Evolutionary conservation across 2,888 invertebrate species (phyloP).

Genomic region (Scaeva pyrastri): DNA sequence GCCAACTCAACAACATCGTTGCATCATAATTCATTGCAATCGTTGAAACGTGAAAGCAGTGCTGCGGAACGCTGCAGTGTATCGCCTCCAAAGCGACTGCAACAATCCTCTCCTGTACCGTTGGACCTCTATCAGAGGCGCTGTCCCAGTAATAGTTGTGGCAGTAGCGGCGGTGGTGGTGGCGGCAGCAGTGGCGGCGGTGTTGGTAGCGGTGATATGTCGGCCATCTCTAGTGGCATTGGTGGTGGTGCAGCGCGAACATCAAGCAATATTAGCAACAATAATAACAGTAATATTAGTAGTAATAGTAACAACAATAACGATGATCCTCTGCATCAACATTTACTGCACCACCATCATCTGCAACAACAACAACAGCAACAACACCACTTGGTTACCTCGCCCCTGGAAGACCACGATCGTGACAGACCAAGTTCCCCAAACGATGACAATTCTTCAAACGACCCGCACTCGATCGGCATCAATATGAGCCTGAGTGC

Average conservation of each 20-base stretch:
- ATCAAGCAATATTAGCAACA: slow-evolving; percentile 74
- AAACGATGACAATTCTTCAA: slow-evolving; percentile 86
- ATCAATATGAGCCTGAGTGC: slow-evolving; percentile 87
- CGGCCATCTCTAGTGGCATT: slow-evolving; percentile 63
- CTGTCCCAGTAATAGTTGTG: slow-evolving; percentile 77
- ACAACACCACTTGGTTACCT: slow-evolving; percentile 76
- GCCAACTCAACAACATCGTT: slow-evolving; percentile 69
- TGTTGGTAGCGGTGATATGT: slow-evolving; percentile 54
- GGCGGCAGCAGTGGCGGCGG: slow-evolving; percentile 80
- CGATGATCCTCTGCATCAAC: slow-evolving; percentile 76
- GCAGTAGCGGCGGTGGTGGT: slow-evolving; percentile 70
- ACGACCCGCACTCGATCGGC: slow-evolving; percentile 85
- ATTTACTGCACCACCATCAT: slow-evolving; percentile 77
- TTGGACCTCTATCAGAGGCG: slow-evolving; percentile 84
- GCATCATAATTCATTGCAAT: slow-evolving; percentile 76
- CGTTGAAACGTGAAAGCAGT: slow-evolving; percentile 79
- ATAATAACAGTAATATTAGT: slow-evolving; percentile 73
- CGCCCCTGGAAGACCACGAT: slow-evolving; percentile 79
- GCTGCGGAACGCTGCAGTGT: slow-evolving; percentile 81
- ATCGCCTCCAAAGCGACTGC: slow-evolving; percentile 79
- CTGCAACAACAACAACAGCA: slow-evolving; percentile 74
- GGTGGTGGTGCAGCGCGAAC: slow-evolving; percentile 70
- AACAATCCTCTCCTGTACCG: slow-evolving; percentile 80
- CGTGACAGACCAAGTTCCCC: slow-evolving; percentile 81
- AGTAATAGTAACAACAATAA: slow-evolving; percentile 76